A percentile compares a stretch with the other conserved stretches of the same genome.
phyloP scores from a whole-genome alignment of 2,113 vertebrate genomes.

The Platanista minor region DNA sequence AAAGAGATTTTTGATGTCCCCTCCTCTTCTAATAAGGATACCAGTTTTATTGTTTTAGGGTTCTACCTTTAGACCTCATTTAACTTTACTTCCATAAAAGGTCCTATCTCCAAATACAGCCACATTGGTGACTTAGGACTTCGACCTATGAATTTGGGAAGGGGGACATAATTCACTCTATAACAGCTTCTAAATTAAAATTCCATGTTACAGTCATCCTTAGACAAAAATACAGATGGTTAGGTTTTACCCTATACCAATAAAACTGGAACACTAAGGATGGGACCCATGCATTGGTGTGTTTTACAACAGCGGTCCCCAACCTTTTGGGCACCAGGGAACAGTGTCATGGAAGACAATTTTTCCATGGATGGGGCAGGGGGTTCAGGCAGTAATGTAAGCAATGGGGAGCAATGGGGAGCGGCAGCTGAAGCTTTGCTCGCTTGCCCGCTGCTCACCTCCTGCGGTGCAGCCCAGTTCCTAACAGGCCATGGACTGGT shows the following conservation, averaged over 20 bases:
- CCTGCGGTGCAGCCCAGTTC: no score
- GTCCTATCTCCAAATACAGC: background rate
- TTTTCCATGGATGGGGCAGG: no score
- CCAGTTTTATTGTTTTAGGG: background rate
- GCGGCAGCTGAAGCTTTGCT: no score
- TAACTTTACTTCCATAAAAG: background rate
- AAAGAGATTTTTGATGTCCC: background rate
- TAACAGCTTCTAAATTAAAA: background rate
- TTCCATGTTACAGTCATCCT: accelerated
- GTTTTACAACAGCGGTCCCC: background rate
- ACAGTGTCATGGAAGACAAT: no score
- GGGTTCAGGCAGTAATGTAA: no score
- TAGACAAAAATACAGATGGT: background rate
- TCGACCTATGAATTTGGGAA: background rate
- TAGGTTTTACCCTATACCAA: background rate
- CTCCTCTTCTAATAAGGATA: background rate
- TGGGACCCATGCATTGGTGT: background rate
- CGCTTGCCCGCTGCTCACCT: no score
- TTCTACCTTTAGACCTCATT: background rate
- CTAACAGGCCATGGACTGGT: no score
- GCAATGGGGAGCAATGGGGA: no score
- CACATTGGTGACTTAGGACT: background rate
- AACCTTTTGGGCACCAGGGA: no score
- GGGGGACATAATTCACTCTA: background rate
- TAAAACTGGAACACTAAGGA: background rate